phyloP scores from a whole-genome alignment of 2,888 invertebrate genomes.

The Brenthis daphne region DNA sequence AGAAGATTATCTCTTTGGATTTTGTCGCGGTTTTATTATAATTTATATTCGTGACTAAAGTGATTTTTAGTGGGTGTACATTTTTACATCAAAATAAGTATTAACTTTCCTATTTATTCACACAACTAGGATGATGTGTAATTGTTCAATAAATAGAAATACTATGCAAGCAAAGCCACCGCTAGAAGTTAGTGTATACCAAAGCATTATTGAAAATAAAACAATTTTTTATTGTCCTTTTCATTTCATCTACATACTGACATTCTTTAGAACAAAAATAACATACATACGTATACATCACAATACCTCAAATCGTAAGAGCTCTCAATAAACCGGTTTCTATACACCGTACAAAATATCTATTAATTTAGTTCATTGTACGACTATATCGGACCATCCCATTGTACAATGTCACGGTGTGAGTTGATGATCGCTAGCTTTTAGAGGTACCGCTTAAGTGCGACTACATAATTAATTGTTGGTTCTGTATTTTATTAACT shows the following conservation, averaged over 20 bases:
- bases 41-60: no score
- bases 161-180: no score
- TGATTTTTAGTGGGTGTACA: no score
- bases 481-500: slow-evolving; percentile 27
- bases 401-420: slow-evolving; percentile 35
- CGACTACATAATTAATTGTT: not conserved
- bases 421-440: slow-evolving; percentile 28
- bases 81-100: no score
- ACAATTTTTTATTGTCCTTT: no score
- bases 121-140: no score
- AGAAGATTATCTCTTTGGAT: no score
- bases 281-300: slow-evolving; percentile 1
- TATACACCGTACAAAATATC: slow-evolving; percentile 26
- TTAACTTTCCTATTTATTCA: no score
- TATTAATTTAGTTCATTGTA: slow-evolving; percentile 37
- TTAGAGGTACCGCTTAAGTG: slow-evolving; percentile 20
- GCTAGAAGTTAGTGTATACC: no score
- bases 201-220: no score
- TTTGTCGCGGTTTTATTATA: no score
- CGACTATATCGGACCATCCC: slow-evolving; percentile 17
- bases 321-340: slow-evolving; percentile 29
- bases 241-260: not conserved
- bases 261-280: slow-evolving; percentile 7
- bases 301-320: not conserved
- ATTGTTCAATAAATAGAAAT: no score